Percentiles rank a stretch among this genome's conserved stretches.
These are phyloP conservation scores for Ophioninae sp. DNA, from an alignment of 2,888 invertebrate genomes.

Conservation along the genomic window DNA sequence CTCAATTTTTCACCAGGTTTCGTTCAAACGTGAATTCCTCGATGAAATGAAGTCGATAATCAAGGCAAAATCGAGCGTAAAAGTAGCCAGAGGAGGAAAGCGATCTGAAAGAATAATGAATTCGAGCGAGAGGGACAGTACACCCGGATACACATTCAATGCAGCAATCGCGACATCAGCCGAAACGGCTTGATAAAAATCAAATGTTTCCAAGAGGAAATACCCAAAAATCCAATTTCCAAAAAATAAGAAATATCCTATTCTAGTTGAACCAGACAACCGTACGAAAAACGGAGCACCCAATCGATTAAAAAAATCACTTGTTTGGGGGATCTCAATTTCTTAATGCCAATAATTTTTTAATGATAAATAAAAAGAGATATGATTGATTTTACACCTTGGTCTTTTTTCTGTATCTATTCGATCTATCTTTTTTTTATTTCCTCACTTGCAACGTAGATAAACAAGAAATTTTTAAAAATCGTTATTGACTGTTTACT, in stretches of 20 bases:
- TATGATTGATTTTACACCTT: neutral
- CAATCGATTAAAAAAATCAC: neutral
- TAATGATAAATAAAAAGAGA: neutral
- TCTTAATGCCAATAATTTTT: neutral
- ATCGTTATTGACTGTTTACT: no score
- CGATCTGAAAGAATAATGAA: slow-evolving; percentile 78
- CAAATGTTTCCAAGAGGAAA: no score
- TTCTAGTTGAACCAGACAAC: neutral
- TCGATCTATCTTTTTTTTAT: no score
- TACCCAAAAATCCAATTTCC: neutral
- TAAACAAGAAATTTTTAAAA: no score
- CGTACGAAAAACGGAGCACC: neutral
- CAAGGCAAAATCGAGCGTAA: slow-evolving; percentile 87
- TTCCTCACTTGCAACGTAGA: no score
- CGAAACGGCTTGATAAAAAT: slow-evolving; percentile 9
- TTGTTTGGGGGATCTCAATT: neutral
- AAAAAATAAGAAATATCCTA: neutral
- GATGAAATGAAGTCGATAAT: slow-evolving; percentile 89
- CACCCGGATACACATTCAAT: slow-evolving; percentile 72
- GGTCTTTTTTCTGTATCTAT: no score
- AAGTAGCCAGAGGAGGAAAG: slow-evolving; percentile 83
- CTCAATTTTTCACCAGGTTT: slow-evolving; percentile 53
- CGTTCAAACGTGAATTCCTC: slow-evolving; percentile 85
- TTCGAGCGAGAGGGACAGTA: slow-evolving; percentile 66
- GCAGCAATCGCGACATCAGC: slow-evolving; percentile 69